Evolutionary conservation across 2,113 vertebrate species (phyloP), one percentile per base, ranked within the genome.

Genomic region (Acinonyx jubatus): DNA sequence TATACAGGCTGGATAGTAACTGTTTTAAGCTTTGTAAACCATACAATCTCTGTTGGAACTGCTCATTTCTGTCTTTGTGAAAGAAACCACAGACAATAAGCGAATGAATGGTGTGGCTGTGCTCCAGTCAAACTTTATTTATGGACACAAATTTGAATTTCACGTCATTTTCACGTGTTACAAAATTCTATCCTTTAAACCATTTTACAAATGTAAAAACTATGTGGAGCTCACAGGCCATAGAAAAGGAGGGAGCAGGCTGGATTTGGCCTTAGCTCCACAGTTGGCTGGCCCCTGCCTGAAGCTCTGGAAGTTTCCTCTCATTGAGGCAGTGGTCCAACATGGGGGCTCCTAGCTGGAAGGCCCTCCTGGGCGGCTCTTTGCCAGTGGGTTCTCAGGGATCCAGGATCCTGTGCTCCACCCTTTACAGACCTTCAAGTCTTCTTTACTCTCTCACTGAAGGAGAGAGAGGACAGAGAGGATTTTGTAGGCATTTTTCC

Each of bases 101-200:
- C 19, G 4, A 45, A 36, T 36, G 27, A n/a, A 36, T 4, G 5
- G 29, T 10, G 1, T 27, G 41, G 14, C 55, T 38, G 38, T 10
- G 61, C 13, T 27, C 68, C 48, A 48, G 1, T 5, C 31, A 14
- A 15, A 36, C 31, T 61, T 84, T 15, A 25, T n/a, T 13, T 48
- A 13, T 4, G 31, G 66, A 52, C 8, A 8, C 31, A 78, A 31
- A 69, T 45, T 45, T 63, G 61, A 89, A 68, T 89, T 89, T 68
- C 1, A 52, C 2, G 2, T 83, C n/a, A 50, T 89, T 76, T 80
- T 63, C 7, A 23, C 25, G 11, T 36, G 31, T 89, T 84, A 74
- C 13, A 29, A 89, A 97, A 33, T 36, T 31, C 10, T 57, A 61
- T 48, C 36, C 55, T 88, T 97, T 52, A 91, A 83, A 45, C 48